Base-by-base conservation (phyloP, 1,140 invertebrate species). In the Mylabris phalerata region DNA sequence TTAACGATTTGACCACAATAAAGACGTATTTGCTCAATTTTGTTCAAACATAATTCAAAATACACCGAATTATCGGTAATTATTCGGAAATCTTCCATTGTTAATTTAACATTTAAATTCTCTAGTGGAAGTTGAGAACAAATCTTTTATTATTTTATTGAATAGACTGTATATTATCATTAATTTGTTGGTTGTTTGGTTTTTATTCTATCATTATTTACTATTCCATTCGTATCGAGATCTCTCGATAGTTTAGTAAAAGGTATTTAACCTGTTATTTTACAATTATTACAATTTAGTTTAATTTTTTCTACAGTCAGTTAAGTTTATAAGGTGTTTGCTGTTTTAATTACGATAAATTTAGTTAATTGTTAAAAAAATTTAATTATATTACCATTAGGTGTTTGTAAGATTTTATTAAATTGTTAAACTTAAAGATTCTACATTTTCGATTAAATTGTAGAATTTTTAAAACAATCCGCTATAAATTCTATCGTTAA, bases 21-120 rank as follows among this genome's bases (percentile, higher is more conserved):
- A 57, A 48, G 45, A 57, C 47, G n/a, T 57, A 38, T 39, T 56
- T 47, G 45, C 47, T 57, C 47, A 48, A 57, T 57, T 48, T 50
- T 57, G 44, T 42, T 25, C n/a, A 42, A 48, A 50, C 45, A 59
- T 19, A 19, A 19, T 19, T 19, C 19, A 19, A 19, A 19, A 19
- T 19, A 19, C 19, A 19, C 19, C 19, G 19, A 19, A 19, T 19
- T 19, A 19, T 19, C 19, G 19, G 19, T 13, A 13, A 32, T 32
- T 32, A 32, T 3, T 1, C 7, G 7, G 32, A 2, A 32, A 32
- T 3, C 51, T 54, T 54, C 51, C 42, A 13, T 38, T 46, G 4
- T 5, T 3, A 38, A 46, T 54, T 54, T 54, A 54, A 54, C 43
- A 54, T 54, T 54, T 54, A 54, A 54, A 54, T 54, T 54, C 10